Base-by-base conservation (phyloP, 53 echinoderm and acorn worm genomes). In the Luidia sarsii region DNA sequence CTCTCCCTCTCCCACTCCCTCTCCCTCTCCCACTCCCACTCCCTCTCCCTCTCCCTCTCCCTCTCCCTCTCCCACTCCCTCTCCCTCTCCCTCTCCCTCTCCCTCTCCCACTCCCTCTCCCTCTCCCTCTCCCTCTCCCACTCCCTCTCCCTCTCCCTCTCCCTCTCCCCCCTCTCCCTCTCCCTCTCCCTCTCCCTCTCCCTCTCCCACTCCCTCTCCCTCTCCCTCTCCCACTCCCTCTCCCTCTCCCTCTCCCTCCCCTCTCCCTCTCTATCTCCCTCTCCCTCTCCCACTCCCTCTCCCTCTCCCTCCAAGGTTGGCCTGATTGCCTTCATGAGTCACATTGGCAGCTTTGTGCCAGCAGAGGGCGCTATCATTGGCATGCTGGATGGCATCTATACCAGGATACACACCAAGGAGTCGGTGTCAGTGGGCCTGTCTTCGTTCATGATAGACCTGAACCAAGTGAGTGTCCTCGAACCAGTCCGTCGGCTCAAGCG, bases 311-410 rank as follows among this genome's bases (percentile, higher is more conserved):
- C 21, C 28, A 54, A 97, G 97, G 91, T 94, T 66, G 97, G 97
- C 4, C 41, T 97, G 82, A 93, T 97, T 7, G 87, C 68, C 13
- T 97, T 97, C 46, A 83, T 97, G 88, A 91, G 93, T 62, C 89
- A 90, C 86, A 93, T 97, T 45, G 97, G 97, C 48, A 97, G 97
- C 79, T 97, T 93, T 87, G 97, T 97, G 49, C 97, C 97, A 52
- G 91, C 93, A 33, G 91, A 97, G 81, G 71, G 55, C n/a, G 89
- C 89, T 7, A 73, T 45, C 54, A 91, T 97, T 39, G 91, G 93
- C 25, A 81, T 97, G 87, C 46, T 91, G 48, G 89, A 93, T 82
- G 92, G 97, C 7, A 91, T 97, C 86, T 93, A 87, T 54, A 97
- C 91, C 51, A 80, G 97, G 48, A 72, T 97, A 6, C 93, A 97